phyloP scores from a whole-genome alignment of 2,113 vertebrate species.

The Hystrix cristata region DNA sequence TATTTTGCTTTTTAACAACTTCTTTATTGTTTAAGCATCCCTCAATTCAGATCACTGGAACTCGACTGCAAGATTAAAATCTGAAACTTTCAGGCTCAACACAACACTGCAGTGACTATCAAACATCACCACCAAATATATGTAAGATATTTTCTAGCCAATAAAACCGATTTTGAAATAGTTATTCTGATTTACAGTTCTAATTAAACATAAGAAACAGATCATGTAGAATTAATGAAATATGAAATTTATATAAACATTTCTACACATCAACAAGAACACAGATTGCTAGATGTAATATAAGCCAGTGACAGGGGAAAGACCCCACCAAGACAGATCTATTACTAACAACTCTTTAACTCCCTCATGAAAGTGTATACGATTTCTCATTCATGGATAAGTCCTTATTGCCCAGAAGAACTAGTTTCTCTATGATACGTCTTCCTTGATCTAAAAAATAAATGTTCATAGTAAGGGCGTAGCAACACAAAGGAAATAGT shows the following conservation, averaged over 20 bases:
- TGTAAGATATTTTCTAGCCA: background rate
- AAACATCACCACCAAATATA: background rate
- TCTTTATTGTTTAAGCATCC: background rate
- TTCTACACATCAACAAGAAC: background rate
- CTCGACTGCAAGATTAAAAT: background rate
- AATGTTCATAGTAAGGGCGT: background rate
- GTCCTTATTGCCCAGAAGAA: background rate
- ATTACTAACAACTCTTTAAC: background rate
- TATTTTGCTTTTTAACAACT: slow-evolving; percentile 15
- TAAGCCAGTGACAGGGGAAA: background rate
- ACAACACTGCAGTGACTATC: background rate
- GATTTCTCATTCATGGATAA: background rate
- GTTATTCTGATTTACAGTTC: background rate
- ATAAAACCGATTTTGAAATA: background rate
- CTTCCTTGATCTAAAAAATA: background rate
- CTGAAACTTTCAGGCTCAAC: background rate
- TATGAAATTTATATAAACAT: background rate
- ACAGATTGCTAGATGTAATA: background rate
- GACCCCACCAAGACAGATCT: background rate
- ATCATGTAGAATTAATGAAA: slow-evolving; percentile 2
- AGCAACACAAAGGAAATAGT: background rate
- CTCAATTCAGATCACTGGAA: slow-evolving; percentile 8
- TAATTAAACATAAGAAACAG: slow-evolving; percentile 29
- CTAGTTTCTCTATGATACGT: background rate
- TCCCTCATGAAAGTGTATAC: background rate